Conservation (phyloP, 2,888 invertebrate genomes). For the Patella caerulea region DNA sequence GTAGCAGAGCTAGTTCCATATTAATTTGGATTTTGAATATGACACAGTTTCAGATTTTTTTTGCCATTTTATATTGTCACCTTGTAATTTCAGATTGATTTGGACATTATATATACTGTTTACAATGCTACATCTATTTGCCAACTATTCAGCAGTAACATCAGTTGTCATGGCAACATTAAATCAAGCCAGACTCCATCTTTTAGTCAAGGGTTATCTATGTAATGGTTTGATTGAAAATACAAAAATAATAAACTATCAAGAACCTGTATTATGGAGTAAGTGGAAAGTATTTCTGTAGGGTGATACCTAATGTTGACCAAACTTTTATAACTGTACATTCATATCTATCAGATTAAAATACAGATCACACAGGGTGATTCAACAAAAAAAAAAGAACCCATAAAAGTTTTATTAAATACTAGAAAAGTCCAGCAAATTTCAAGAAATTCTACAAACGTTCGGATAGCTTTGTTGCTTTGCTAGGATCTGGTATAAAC, state of each 20-base stretch:
- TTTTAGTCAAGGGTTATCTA: slow-evolving; percentile 80
- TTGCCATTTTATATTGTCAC: not conserved
- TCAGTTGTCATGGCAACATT: slow-evolving; percentile 85
- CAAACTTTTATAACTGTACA: not conserved
- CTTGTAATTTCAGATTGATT: slow-evolving; percentile 76
- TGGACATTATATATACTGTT: slow-evolving; percentile 83
- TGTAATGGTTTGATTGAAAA: slow-evolving; percentile 76
- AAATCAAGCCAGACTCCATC: slow-evolving; percentile 84
- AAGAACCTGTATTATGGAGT: slow-evolving; percentile 79
- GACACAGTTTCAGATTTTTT: too few species aligned
- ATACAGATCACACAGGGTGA: not conserved
- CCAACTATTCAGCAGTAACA: slow-evolving; percentile 90
- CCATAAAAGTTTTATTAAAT: too few species aligned
- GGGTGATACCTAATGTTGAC: not conserved
- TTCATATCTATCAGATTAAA: not conserved
- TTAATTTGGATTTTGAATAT: too few species aligned
- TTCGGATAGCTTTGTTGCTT: too few species aligned
- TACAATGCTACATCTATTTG: slow-evolving; percentile 84
- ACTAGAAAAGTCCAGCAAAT: not conserved
- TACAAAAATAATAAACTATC: slow-evolving; percentile 80
- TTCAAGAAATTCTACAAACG: too few species aligned
- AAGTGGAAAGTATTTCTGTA: slow-evolving; percentile 34
- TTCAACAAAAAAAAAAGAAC: too few species aligned
- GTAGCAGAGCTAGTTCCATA: too few species aligned
- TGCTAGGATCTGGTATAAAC: too few species aligned